Evolutionary conservation across 2,113 vertebrate species (phyloP).

Genomic region (Cinclus cinclus): DNA sequence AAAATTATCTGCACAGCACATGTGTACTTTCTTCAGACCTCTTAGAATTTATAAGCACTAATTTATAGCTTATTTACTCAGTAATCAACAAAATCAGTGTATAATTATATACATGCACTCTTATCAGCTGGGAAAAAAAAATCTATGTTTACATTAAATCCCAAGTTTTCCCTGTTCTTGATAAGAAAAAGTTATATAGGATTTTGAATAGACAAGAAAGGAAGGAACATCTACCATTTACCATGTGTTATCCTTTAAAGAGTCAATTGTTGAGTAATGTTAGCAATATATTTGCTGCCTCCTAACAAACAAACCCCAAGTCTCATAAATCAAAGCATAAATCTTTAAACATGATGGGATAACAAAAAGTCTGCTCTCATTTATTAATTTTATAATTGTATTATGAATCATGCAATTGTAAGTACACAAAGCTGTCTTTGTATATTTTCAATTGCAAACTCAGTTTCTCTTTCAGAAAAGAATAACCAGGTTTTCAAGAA

Average conservation of each 20-base stretch:
- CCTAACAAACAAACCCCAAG: neutral
- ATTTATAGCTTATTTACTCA: neutral
- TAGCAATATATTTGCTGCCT: neutral
- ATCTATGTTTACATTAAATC: neutral
- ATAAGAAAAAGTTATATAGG: neutral
- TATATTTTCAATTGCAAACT: neutral
- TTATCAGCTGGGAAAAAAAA: neutral
- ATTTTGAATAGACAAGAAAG: neutral
- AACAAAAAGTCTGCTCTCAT: neutral
- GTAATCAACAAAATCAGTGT: neutral
- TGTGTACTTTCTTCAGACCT: neutral
- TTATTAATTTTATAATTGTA: neutral
- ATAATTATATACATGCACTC: neutral
- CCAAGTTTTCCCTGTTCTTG: neutral
- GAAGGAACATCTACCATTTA: neutral
- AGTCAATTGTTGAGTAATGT: neutral
- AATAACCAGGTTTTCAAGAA: neutral
- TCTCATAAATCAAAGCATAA: neutral
- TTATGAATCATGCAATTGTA: neutral
- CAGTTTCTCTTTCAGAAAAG: neutral
- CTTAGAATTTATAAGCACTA: neutral
- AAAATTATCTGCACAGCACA: neutral
- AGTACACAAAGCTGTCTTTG: neutral
- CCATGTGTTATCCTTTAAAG: neutral
- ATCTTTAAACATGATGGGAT: fast-evolving